Evolutionary conservation across 1,140 invertebrate species (phyloP), one percentile per base, ranked within the genome.

Genomic region (Vanessa atalanta): DNA sequence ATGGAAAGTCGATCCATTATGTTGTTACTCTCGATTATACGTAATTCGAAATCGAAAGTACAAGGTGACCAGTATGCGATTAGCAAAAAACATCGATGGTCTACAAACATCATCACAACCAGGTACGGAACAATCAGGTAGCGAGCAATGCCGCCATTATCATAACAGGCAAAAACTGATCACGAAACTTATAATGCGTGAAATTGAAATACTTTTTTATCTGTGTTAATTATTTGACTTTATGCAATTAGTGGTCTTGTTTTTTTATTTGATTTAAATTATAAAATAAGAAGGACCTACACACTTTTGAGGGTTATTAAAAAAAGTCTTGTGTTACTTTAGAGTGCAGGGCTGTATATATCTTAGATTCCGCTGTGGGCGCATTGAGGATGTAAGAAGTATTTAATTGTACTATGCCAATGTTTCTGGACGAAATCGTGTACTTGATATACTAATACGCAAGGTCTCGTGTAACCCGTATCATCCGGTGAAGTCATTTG

Each of bases 131-230:
- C 84, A 88, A 85, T 89, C 83, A 85, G 79, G 76, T 47, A 63
- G 73, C 47, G 43, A 47, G 47, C 81, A 82, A 87, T 84, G 83
- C 82, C 69, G 79, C 86, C 53, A 16, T 57, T 81, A 83, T 83
- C 83, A 85, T 86, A 84, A 85, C 76, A 83, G 70, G 72, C 79
- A 87, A 88, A 88, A 86, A 86, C 66, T 72, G 80, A 79, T 87
- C 88, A 84, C 82, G 84, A 78, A 87, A 83, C 84, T 88, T 83
- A 76, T 83, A 81, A 84, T 83, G 83, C 88, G 88, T 89, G 88
- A 89, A 89, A 88, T 88, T 87, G 82, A 65, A 83, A 81, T 75
- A 72, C 66, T 75, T 73, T 84, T 87, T 86, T 87, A 55, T 47
- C 68, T 67, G 66, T 61, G 64, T 68, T 66, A 78, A 69, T 66